A percentile compares a stretch with the other conserved stretches of the same genome.
These are phyloP conservation scores for Athene cunicularia DNA, from an alignment of 2,113 vertebrate species.

Conservation along the genomic window DNA sequence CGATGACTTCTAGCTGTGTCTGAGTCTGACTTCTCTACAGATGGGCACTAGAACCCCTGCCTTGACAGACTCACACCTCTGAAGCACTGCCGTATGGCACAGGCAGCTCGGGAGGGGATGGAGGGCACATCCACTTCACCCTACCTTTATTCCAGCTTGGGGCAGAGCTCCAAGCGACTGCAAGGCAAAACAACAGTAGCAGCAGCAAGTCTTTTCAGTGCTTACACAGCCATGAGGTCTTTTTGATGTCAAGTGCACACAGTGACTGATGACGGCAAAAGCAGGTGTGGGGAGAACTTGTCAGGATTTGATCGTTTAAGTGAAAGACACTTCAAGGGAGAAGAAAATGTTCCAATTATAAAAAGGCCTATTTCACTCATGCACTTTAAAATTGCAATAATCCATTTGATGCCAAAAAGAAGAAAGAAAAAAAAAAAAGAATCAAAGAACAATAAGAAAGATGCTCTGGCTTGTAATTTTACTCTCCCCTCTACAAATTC, in stretches of 20 bases:
- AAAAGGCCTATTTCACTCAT: neutral
- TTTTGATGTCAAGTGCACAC: neutral
- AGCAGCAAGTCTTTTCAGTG: neutral
- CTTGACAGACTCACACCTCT: neutral
- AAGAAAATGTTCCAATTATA: slow-evolving; percentile 9
- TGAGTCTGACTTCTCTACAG: neutral
- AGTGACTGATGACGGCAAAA: neutral
- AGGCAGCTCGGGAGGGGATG: neutral
- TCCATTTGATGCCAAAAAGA: neutral
- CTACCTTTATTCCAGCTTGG: neutral
- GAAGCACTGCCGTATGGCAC: rapidly evolving
- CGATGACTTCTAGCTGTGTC: neutral
- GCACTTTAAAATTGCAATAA: slow-evolving; percentile 17
- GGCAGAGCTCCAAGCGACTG: neutral
- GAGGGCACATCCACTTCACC: neutral
- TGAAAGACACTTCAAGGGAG: slow-evolving; percentile 29
- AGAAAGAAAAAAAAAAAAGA: neutral
- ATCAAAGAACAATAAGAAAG: neutral
- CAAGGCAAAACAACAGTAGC: neutral
- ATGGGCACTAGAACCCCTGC: neutral
- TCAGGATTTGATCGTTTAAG: slow-evolving; percentile 27
- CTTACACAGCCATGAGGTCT: neutral
- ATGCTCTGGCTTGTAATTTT: neutral
- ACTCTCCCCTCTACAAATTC: neutral
- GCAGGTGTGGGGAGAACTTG: neutral